Evolutionary conservation across 1,140 invertebrate species (phyloP), one percentile per base, ranked within the genome.

Genomic region (Drosophila paulistorum): DNA sequence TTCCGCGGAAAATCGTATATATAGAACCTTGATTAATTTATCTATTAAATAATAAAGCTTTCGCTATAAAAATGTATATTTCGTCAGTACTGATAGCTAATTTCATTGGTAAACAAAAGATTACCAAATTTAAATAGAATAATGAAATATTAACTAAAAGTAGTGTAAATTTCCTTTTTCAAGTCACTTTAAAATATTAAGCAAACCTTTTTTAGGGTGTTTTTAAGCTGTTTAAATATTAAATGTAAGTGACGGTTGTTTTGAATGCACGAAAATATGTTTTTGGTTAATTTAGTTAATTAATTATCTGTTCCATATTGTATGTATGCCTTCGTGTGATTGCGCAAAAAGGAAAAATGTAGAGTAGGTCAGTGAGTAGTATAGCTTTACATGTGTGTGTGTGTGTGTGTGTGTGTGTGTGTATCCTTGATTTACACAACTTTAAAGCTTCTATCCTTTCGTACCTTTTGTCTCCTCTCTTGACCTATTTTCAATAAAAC

Each of bases 361-460:
- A 68, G 60, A 76, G 73, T 76, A 76, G 74, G 73, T 76, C 73
- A 76, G 74, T 76, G 59, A 76, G 74, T 76, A 69, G 73, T 76
- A 75, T 75, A 69, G 54, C 7, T 11, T 48, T 48, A 9, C 14
- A 48, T 48, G 14, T 7, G 2, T 9, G 9, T 51, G 1, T 51
- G 45, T 51, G 2, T 9, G 9, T 51, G 1, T 51, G 45, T 51
- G 14, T 9, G 9, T 23, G 2, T 23, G 45, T 23, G 45, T 41
- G 65, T 61, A 76, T 76, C 74, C 73, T 76, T 76, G 60, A 77
- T 64, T 55, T 69, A 17, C 13, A 33, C 41, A 45, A 60, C 65
- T 63, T 69, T 64, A 69, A 64, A 69, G 66, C 60, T 60, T 11
- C 6, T 20, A 11, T 48, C 11, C 37, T 63, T 75, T 58, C 58